These are phyloP conservation scores for Alfaro cultratus DNA, from an alignment of 2,797 vertebrate genomes.

Conservation along the genomic window DNA sequence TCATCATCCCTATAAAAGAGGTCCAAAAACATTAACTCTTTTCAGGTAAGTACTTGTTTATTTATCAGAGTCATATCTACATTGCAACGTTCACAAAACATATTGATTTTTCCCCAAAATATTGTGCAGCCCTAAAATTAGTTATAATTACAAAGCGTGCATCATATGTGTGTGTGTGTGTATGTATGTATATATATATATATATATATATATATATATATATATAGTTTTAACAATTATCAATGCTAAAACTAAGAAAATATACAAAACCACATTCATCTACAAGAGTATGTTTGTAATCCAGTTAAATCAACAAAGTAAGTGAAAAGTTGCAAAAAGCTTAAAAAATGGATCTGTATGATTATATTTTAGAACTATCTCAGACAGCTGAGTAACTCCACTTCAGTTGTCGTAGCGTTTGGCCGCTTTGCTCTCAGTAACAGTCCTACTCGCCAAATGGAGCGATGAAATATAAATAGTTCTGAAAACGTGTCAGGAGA, in stretches of 20 bases:
- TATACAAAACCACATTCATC: not conserved
- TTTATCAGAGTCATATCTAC: not conserved
- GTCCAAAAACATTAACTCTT: not conserved
- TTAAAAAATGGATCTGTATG: not conserved
- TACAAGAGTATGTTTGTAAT: not conserved
- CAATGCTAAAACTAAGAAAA: not conserved
- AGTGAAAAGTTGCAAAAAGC: not conserved
- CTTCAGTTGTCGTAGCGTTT: conserved; percentile 40
- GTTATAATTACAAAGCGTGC: not conserved
- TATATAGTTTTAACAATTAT: not conserved
- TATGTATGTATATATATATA: too few relatives aligned
- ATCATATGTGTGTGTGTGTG: too few relatives aligned
- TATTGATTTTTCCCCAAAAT: not conserved
- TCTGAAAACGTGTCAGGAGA: conserved; percentile 28
- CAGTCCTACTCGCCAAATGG: conserved; percentile 34
- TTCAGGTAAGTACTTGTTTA: not conserved
- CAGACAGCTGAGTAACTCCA: not conserved
- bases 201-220: too few relatives aligned
- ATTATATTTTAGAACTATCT: not conserved
- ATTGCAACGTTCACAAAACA: not conserved
- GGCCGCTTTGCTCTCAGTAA: conserved; percentile 39
- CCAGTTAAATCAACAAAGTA: not conserved
- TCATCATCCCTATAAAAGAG: not conserved
- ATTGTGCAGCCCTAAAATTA: not conserved
- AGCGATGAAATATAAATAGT: conserved; percentile 67